Percentiles rank a stretch among this genome's conserved stretches.
phyloP scores from a whole-genome alignment of 2,888 invertebrate species.

The Crocallis elinguaria region DNA sequence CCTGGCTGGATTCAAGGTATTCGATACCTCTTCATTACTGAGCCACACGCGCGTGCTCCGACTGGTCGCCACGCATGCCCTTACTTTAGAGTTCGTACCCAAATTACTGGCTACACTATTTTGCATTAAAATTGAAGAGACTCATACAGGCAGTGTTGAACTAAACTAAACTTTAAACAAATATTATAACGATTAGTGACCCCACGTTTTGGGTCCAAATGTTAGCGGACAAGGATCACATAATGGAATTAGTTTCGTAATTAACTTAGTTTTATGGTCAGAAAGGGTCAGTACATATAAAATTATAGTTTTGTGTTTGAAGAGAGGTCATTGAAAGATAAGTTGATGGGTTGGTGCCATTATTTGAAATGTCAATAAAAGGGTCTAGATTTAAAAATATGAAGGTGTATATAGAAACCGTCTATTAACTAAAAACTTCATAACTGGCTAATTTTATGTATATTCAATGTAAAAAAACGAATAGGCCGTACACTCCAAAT shows the following conservation, averaged over 20 bases:
- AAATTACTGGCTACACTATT: too few species aligned
- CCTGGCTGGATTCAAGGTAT: too few species aligned
- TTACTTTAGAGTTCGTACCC: too few species aligned
- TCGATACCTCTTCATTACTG: too few species aligned
- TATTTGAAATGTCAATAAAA: conserved; percentile 1
- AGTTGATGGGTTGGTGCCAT: conserved; percentile 6
- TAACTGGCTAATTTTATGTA: too few species aligned
- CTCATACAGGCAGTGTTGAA: conserved; percentile 9
- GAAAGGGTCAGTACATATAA: conserved; percentile 62
- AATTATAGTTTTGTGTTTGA: conserved; percentile 60
- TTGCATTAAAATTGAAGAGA: conserved; percentile 2
- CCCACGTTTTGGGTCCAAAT: conserved; percentile 49
- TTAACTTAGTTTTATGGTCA: conserved; percentile 66
- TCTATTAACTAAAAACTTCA: too few species aligned
- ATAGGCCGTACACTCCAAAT: too few species aligned
- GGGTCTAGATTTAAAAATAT: too few species aligned
- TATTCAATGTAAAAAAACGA: too few species aligned
- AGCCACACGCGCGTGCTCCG: too few species aligned
- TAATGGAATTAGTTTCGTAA: conserved; percentile 72
- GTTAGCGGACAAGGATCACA: conserved; percentile 48
- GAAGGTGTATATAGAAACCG: too few species aligned
- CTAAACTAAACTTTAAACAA: conserved; percentile 33
- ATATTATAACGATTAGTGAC: conserved; percentile 45
- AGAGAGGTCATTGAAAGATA: conserved; percentile 22
- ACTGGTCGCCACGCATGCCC: too few species aligned